These are phyloP conservation scores for Drymodes brunneopygia DNA, from an alignment of 2,113 vertebrate species.

Conservation along the genomic window DNA sequence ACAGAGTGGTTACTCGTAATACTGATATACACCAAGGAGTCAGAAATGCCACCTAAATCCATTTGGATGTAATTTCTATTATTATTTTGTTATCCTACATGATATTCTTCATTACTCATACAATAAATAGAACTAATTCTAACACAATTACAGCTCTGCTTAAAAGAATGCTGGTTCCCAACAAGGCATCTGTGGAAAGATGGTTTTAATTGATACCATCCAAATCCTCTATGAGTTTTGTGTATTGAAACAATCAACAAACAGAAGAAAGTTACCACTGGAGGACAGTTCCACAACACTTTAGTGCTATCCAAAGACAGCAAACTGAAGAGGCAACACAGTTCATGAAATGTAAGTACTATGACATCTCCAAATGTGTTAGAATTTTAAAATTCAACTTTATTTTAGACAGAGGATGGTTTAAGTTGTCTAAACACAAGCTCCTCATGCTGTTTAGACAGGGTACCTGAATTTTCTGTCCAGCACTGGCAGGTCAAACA, in stretches of 20 bases:
- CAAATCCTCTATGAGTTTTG: not conserved
- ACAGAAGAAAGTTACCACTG: not conserved
- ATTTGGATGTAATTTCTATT: not conserved
- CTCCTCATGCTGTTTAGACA: not conserved
- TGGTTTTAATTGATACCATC: not conserved
- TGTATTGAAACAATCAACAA: not conserved
- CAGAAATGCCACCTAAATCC: not conserved
- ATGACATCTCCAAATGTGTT: accelerated
- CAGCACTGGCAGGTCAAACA: not conserved
- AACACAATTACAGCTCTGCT: not conserved
- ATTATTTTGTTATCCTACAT: not conserved
- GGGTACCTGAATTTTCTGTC: not conserved
- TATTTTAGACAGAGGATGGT: not conserved
- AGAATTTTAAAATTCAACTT: not conserved
- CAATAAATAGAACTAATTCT: not conserved
- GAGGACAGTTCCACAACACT: not conserved
- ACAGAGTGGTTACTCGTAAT: not conserved
- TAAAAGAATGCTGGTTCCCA: not conserved
- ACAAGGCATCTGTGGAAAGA: not conserved
- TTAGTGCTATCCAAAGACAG: not conserved
- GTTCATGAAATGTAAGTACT: not conserved
- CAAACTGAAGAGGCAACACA: not conserved
- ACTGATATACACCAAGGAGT: not conserved
- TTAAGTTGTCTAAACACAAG: not conserved
- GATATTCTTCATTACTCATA: not conserved